Conservation (phyloP, 2,888 invertebrate genomes). For the Yponomeuta evonymella region DNA sequence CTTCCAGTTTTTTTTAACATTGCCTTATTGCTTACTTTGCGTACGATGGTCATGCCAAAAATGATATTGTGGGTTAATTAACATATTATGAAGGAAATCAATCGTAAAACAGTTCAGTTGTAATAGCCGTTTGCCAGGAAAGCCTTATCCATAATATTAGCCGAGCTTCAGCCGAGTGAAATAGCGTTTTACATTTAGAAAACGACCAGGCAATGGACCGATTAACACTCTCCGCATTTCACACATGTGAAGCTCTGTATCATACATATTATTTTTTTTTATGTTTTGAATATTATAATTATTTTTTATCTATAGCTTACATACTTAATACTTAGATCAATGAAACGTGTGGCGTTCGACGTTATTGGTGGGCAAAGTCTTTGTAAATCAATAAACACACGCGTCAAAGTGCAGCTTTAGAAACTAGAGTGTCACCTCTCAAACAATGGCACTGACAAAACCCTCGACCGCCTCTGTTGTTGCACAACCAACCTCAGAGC, state of each 20-base stretch:
- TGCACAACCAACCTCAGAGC: too few relatives aligned
- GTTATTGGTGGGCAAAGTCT: constrained; percentile 72
- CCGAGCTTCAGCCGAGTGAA: constrained; percentile 60
- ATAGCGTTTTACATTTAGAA: constrained; percentile 29
- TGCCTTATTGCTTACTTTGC: constrained; percentile 26
- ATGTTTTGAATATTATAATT: constrained; percentile 53
- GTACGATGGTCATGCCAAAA: neutral
- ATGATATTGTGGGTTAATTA: neutral
- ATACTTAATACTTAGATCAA: constrained; percentile 72
- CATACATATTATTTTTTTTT: constrained; percentile 51
- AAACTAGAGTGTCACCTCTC: constrained; percentile 30
- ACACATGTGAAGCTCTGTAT: constrained; percentile 57
- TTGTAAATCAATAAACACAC: constrained; percentile 53
- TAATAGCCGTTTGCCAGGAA: constrained; percentile 42
- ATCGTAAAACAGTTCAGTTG: constrained; percentile 6
- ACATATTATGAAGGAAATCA: neutral
- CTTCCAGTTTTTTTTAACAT: constrained; percentile 46
- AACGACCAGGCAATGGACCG: constrained; percentile 13
- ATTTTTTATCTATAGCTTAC: constrained; percentile 67
- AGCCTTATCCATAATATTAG: constrained; percentile 57
- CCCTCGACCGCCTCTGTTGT: constrained; percentile 6
- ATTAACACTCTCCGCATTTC: constrained; percentile 36
- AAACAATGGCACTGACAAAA: constrained; percentile 49
- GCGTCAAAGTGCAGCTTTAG: constrained; percentile 40
- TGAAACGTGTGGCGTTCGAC: constrained; percentile 69